These are phyloP conservation scores for Tinea pellionella DNA, from an alignment of 2,888 invertebrate genomes.

Conservation along the genomic window DNA sequence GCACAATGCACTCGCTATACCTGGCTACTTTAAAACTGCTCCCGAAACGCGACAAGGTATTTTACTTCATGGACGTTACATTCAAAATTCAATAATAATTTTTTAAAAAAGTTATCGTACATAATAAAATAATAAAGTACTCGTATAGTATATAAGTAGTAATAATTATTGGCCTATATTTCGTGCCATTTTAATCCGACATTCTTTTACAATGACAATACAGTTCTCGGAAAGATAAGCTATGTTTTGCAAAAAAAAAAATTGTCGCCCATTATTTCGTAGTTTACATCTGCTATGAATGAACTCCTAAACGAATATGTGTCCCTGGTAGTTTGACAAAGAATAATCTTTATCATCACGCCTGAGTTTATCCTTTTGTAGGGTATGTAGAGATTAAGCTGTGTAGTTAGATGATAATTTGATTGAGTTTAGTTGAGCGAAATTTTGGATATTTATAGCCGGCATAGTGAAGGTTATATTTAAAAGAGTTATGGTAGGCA, in stretches of 20 bases:
- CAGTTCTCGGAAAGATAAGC: constrained; percentile 3
- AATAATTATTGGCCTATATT: not conserved
- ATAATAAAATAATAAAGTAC: too few relatives aligned
- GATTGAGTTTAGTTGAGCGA: not conserved
- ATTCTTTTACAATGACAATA: constrained; percentile 7
- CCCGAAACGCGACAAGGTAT: too few relatives aligned
- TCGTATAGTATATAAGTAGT: too few relatives aligned
- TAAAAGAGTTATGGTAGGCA: too few relatives aligned
- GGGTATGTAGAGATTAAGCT: not conserved
- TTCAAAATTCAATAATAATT: too few relatives aligned
- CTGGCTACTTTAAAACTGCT: too few relatives aligned
- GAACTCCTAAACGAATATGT: not conserved
- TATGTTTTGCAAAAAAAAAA: constrained; percentile 6
- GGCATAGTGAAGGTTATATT: too few relatives aligned
- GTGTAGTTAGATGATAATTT: not conserved
- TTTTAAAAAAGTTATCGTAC: too few relatives aligned
- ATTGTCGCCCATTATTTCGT: constrained; percentile 8
- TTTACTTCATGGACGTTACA: too few relatives aligned
- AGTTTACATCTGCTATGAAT: not conserved
- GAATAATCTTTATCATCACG: not conserved
- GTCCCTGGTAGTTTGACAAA: not conserved
- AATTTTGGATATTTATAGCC: too few relatives aligned
- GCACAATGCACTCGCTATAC: too few relatives aligned
- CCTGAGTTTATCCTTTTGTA: not conserved
- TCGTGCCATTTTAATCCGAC: not conserved